Percentiles rank a stretch among this genome's conserved stretches.
Evolutionary conservation across 2,797 vertebrate genomes (phyloP).

Genomic region (Melanotaenia trifasciata): DNA sequence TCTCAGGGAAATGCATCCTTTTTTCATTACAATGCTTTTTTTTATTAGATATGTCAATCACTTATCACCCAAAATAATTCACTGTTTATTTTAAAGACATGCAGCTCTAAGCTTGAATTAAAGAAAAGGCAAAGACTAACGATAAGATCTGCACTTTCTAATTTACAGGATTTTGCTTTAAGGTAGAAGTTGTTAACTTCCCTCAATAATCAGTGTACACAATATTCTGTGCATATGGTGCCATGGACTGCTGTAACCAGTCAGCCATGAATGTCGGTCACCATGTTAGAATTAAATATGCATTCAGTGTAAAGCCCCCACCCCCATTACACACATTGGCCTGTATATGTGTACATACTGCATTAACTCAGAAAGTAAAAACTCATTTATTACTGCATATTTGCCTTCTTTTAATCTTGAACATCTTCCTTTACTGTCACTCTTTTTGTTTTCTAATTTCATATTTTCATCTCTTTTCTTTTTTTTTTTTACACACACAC

Average conservation of each 20-base stretch:
- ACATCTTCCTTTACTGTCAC: conserved; percentile 10
- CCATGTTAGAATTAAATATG: conserved; percentile 52
- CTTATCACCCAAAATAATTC: conserved; percentile 26
- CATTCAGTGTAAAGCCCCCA: conserved; percentile 25
- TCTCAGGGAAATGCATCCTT: neutral
- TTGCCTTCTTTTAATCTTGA: conserved; percentile 31
- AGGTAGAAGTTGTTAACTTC: conserved; percentile 15
- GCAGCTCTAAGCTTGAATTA: conserved; percentile 13
- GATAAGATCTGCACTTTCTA: neutral
- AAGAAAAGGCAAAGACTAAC: conserved; percentile 15
- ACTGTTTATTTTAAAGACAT: neutral
- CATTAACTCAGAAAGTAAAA: conserved; percentile 11
- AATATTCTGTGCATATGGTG: neutral
- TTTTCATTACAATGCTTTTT: neutral
- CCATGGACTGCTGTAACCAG: neutral
- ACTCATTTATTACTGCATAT: neutral
- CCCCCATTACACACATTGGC: neutral
- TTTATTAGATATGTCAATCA: conserved; percentile 49
- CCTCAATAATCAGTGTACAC: neutral
- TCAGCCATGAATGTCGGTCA: conserved; percentile 66
- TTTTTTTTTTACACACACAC: neutral
- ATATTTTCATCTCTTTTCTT: conserved; percentile 20
- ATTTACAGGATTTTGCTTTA: neutral
- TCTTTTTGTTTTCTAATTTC: neutral
- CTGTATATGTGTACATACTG: neutral